Evolutionary conservation across 2,797 vertebrate genomes (phyloP), one percentile per base, ranked within the genome.

Genomic region (Macrochelys suwanniensis): DNA sequence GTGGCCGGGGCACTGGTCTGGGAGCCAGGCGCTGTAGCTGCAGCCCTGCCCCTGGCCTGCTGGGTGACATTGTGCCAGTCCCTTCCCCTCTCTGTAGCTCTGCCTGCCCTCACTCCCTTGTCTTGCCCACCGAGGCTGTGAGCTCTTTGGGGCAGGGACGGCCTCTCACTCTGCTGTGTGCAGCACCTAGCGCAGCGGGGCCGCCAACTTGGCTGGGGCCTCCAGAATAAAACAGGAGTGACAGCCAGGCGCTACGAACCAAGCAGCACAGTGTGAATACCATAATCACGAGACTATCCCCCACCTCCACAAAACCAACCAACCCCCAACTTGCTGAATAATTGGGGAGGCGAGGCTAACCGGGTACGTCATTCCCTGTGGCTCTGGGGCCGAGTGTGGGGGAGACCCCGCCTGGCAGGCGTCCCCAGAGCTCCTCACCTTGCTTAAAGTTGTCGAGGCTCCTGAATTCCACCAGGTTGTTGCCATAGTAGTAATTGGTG

Each of bases 401-500:
- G 37, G 5, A 2, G 54, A 90, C 82, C 21, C 79, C 1, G 3
- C 21, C 86, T 2, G 42, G 16, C 68, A 74, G 45, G 31, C 4
- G 1, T 2, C 26, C 51, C 21, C 2, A 25, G 8, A 13, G n/a
- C 12, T 47, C 9, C 89, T 93, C 94, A 99, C 99, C 99, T 99
- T 99, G 99, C 97, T 99, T 99, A 95, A 99, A 99, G 97, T 98
- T 99, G n/a, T 99, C 99, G 88, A 99, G 98, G 97, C 99, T 99
- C 89, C 99, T 98, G 96, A 99, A 99, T 97, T 99, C 99, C 93
- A 99, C 99, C 88, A 99, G 98, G 96, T 98, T 99, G 98, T 99
- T 99, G 68, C 99, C 99, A 0, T 99, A 99, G 97, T 99, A 99
- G 96, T 99, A 99, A 98, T 99, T 99, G 87, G 99, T 99, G 96